A percentile compares a stretch with the other conserved stretches of the same genome.
phyloP scores from a whole-genome alignment of 2,113 vertebrate species.

The Anguilla japonica region DNA sequence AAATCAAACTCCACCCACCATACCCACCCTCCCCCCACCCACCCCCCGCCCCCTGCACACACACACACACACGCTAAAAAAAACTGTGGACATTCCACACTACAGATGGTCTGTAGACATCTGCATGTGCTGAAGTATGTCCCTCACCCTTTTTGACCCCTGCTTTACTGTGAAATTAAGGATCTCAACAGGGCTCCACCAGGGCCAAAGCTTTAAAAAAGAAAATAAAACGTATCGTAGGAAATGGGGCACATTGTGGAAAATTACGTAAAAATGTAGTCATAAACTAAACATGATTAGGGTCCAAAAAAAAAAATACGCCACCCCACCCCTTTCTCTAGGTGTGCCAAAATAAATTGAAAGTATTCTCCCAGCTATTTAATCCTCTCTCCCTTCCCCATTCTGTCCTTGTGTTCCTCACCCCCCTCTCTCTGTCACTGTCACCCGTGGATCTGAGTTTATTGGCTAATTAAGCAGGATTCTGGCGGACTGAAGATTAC shows the following conservation, averaged over 20 bases:
- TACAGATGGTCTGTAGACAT: conserved; percentile 24
- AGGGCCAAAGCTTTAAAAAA: neutral
- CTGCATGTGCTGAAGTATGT: neutral
- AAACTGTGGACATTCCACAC: conserved; percentile 56
- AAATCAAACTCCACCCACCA: conserved; percentile 40
- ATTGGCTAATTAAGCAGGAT: conserved; percentile 66
- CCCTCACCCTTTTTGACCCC: conserved; percentile 48
- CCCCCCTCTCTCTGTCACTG: conserved; percentile 37
- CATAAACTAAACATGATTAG: neutral
- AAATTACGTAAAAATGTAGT: neutral
- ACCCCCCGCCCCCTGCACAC: conserved; percentile 22
- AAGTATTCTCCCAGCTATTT: conserved; percentile 51
- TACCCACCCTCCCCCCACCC: conserved; percentile 30
- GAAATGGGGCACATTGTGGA: neutral
- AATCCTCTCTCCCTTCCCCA: conserved; percentile 43
- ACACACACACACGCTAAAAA: neutral
- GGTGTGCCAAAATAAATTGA: conserved; percentile 34
- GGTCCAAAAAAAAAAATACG: neutral
- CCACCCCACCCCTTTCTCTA: conserved; percentile 15
- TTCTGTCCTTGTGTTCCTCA: neutral
- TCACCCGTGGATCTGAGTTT: conserved; percentile 46
- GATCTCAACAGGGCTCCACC: conserved; percentile 28
- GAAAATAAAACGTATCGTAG: neutral
- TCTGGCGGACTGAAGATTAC: conserved; percentile 56
- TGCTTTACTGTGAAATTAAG: conserved; percentile 52